Evolutionary conservation across 2,888 invertebrate species (phyloP), one percentile per base, ranked within the genome.

Genomic region (Rotaria macrura): DNA sequence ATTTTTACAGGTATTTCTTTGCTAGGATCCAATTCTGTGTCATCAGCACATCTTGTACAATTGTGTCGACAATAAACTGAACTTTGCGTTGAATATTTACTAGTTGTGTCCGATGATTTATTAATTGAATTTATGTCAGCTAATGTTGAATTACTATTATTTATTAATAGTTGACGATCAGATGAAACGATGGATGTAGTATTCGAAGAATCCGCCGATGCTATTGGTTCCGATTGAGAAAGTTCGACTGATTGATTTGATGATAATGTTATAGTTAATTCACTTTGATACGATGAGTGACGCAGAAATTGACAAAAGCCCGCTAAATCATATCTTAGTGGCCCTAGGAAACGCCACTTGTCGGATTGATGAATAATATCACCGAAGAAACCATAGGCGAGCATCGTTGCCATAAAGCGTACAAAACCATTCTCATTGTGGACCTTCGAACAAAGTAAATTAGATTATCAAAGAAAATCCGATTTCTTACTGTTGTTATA

Each of bases 241-340:
- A 74, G 6, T 23, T 25, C 4, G 4, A 38, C 25, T 65, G 29
- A 14, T 2, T 74, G 25, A 40, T 23, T 14, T 25, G 79, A 20
- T 23, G 79, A 79, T 43, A 79, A 79, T 79, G 79, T 79, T 79
- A 79, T 43, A 9, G 79, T 43, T 79, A 79, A 43, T 79, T 79
- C 43, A 79, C 79, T 43, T 25, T 79, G 40, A 79, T 79, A 72
- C 3, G 84, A 84, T 43, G 40, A 55, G 43, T 72, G 47, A 47
- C 84, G 72, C 20, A 72, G 17, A 72, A 57, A 57, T 55, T 43
- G 84, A 47, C 38, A 54, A 57, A 72, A 57, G 5, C 79, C 79
- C 10, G 79, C 79, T 40, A 79, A 40, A 79, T 79, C 79, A 43
- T 79, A 79, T 40, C 79, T 40, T 43, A 79, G 43, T 43, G 79